A percentile compares a stretch with the other conserved stretches of the same genome.
Evolutionary conservation across 2,113 vertebrate species (phyloP).

Genomic region (Prietella phreatophila): DNA sequence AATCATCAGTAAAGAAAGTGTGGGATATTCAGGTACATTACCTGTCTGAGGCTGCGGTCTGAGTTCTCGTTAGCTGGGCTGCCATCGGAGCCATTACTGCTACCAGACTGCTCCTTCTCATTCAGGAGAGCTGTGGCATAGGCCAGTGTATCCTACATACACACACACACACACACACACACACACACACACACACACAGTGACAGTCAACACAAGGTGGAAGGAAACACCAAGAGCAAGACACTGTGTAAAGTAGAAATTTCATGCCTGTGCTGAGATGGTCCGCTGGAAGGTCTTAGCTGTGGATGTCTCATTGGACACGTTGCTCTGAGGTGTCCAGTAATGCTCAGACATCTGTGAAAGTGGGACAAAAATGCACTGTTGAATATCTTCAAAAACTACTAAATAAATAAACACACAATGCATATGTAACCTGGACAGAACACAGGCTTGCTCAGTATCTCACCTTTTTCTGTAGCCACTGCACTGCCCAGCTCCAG

Average conservation of each 20-base stretch:
- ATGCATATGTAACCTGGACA: neutral
- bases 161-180: too few species aligned
- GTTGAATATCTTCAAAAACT: neutral
- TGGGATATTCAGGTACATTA: conserved; percentile 55
- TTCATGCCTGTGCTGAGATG: conserved; percentile 93
- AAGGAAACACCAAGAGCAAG: neutral
- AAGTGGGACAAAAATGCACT: conserved; percentile 17
- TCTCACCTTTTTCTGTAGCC: conserved; percentile 93
- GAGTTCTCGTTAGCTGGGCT: conserved; percentile 94
- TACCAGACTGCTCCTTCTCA: conserved; percentile 96
- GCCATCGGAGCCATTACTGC: conserved; percentile 96
- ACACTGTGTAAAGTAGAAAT: neutral
- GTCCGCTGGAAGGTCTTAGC: conserved; percentile 99
- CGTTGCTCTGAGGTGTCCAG: conserved; percentile 96
- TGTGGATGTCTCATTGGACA: conserved; percentile 97
- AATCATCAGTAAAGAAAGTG: conserved; percentile 1
- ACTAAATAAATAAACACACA: too few species aligned
- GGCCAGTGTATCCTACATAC: conserved; percentile 85
- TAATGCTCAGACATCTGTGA: conserved; percentile 98
- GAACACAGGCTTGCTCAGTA: neutral
- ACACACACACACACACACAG: conserved; percentile 49
- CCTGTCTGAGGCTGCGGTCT: conserved; percentile 91
- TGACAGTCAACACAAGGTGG: neutral
- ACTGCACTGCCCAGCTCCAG: conserved; percentile 99
- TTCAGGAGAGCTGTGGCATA: conserved; percentile 96